phyloP scores from a whole-genome alignment of 2,113 vertebrate species.

The Clarias magur region DNA sequence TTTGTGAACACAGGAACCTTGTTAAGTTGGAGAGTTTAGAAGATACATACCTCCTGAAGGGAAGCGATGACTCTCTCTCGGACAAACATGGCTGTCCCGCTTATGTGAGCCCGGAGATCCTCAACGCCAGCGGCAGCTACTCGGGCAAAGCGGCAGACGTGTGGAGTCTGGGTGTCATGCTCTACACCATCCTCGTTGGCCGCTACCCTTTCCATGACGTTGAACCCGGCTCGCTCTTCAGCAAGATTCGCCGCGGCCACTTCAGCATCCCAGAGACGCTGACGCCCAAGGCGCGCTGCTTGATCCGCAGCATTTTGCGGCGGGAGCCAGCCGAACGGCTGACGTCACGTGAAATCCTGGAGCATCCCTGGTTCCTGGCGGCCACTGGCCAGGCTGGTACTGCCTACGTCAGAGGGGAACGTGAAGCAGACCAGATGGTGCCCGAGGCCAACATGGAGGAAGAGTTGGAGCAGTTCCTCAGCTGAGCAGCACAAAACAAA shows the following conservation, averaged over 20 bases:
- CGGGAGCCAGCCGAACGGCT: conserved; percentile 93
- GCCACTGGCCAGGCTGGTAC: conserved; percentile 79
- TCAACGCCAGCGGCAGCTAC: conserved; percentile 97
- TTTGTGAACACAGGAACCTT: conserved; percentile 74
- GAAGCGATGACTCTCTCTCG: conserved; percentile 90
- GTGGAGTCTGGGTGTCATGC: conserved; percentile 99
- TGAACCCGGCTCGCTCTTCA: conserved; percentile 96
- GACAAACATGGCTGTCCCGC: conserved; percentile 99
- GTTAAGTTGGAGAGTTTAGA: conserved; percentile 97
- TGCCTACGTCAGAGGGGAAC: conserved; percentile 79
- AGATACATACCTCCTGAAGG: conserved; percentile 92
- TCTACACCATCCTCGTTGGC: conserved; percentile 97
- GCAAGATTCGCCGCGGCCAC: conserved; percentile 97
- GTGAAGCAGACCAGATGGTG: conserved; percentile 93
- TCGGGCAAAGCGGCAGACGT: conserved; percentile 98
- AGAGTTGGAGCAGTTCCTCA: conserved; percentile 96
- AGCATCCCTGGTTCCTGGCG: conserved; percentile 95
- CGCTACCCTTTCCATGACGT: conserved; percentile 99
- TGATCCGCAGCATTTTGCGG: conserved; percentile 96
- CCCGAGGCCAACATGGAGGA: conserved; percentile 98
- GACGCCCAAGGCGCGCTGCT: conserved; percentile 96
- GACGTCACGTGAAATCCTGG: conserved; percentile 95
- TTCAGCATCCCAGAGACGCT: conserved; percentile 98
- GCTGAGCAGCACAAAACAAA: conserved; percentile 82
- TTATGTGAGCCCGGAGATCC: conserved; percentile 97